Base-by-base conservation (phyloP, 2,113 vertebrate genomes). In the Sialia sialis region DNA sequence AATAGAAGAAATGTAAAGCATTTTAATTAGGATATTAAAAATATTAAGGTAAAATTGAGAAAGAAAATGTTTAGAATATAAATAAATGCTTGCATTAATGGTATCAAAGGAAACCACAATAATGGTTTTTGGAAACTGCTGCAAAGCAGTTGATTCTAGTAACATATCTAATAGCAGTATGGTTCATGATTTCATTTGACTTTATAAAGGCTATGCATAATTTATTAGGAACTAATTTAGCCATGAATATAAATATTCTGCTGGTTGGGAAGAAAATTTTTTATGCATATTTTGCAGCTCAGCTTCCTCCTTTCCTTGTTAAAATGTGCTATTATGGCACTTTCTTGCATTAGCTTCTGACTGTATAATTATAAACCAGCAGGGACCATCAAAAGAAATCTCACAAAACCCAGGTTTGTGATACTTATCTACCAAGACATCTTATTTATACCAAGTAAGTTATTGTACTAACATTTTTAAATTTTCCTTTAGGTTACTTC, bases 151-250 rank as follows among this genome's bases (percentile, higher is more conserved):
- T 82, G n/a, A 11, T 77, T 30, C 29, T 90, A 51, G 56, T 84
- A 96, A 75, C 14, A 81, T 64, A 63, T 77, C 46, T 58, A 51
- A 51, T 32, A 79, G 44, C 72, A 90, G 9, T 78, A 51, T 41
- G 16, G 60, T 80, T 92, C 66, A 84, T 60, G 52, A 91, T 95
- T 97, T 94, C 95, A 72, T 81, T 82, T 96, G 96, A 89, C 64
- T 97, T 97, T 79, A 94, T 93, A 95, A 96, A 97, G 52, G 30
- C 41, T 49, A 66, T 97, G 84, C 76, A 97, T 97, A 98, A 97
- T 98, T 97, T 97, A 97, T 96, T 93, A 97, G 92, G 95, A 96
- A 85, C 70, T 93, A 98, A 97, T 97, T 97, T 97, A 97, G 83
- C 83, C 69, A 76, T 92, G 92, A 97, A 97, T 95, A 96, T 95